Conservation (phyloP, 2,797 vertebrate genomes). For the Cottoperca gobio region DNA sequence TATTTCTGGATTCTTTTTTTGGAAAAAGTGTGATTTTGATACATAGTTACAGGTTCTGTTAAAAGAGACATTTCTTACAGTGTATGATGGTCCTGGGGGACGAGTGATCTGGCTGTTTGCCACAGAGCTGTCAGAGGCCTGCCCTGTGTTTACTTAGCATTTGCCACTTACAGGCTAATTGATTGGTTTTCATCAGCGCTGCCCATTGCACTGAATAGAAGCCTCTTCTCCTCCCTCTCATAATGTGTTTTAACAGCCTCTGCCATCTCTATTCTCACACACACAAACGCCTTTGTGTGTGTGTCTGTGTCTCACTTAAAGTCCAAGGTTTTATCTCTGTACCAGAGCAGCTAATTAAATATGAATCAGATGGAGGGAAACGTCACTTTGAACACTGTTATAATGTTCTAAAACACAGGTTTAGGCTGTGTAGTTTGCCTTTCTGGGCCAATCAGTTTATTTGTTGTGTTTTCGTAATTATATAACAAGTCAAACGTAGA, state of each 20-base stretch:
- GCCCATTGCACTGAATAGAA: conserved; percentile 14
- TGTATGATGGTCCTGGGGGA: background rate
- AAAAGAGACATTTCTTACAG: background rate
- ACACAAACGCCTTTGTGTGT: conserved; percentile 21
- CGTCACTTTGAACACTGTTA: conserved; percentile 1
- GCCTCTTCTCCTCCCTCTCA: conserved; percentile 25
- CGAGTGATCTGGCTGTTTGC: conserved; percentile 29
- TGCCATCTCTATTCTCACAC: conserved; percentile 1
- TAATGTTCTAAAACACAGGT: background rate
- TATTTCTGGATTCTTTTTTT: background rate
- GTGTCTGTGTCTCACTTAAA: background rate
- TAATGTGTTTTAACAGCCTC: conserved; percentile 22
- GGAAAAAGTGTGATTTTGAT: background rate
- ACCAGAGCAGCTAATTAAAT: conserved; percentile 24
- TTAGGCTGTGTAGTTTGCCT: background rate
- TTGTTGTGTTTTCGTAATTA: background rate
- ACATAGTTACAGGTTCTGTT: background rate
- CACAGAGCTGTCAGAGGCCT: conserved; percentile 40
- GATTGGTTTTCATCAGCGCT: conserved; percentile 43
- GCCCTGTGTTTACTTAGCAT: conserved; percentile 47
- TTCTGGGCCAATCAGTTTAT: background rate
- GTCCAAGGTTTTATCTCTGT: conserved; percentile 5
- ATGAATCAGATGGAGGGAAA: conserved; percentile 7
- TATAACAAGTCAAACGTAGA: background rate
- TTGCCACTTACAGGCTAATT: conserved; percentile 58